Evolutionary conservation across 2,888 invertebrate species (phyloP), one percentile per base, ranked within the genome.

Genomic region (Yponomeuta cagnagella): DNA sequence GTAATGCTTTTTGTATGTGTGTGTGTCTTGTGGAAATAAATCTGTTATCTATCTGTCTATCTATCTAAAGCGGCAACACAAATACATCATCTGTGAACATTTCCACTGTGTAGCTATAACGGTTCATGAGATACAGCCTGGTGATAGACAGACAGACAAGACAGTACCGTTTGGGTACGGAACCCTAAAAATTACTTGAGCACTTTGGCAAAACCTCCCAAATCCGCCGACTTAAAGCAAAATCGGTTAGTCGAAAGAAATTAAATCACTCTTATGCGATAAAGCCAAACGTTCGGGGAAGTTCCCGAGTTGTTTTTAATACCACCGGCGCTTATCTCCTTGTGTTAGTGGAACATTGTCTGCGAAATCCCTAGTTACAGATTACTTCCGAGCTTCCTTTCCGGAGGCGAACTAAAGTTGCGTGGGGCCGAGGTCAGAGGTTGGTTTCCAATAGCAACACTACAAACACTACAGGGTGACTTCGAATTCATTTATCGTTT

Each of bases 211-310:
- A 43, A 43, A 43, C 43, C 43, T 43, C 8, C 43, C 43, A 43
- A 8, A 43, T 58, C 52, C 52, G 15, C 3, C 52, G 52, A 58
- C 52, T 58, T 12, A 58, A 15, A 64, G 30, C 30, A 64, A 37
- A 67, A 67, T 37, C 67, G 48, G 37, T 67, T 67, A 37, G 33
- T 31, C 10, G 37, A 33, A 67, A 67, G 67, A 67, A 67, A 67
- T 67, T 37, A 67, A 67, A 67, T 67, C 67, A 67, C 37, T 67
- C 33, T 37, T 64, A 58, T 5, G 37, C 43, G 67, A 67, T 67
- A 67, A 67, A 37, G 8, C 37, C n/a, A 43, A n/a, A 66, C n/a
- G 65, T 43, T 67, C 33, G 67, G 43, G 30, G 10, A 64, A 64
- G 10, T 23, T 64, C 10, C 30, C 3, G 30, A 64, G 30, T 64